Percentiles rank a stretch among this genome's conserved stretches.
Conservation (phyloP, 2,888 invertebrate genomes). For the Scaptomyza polygonia region DNA sequence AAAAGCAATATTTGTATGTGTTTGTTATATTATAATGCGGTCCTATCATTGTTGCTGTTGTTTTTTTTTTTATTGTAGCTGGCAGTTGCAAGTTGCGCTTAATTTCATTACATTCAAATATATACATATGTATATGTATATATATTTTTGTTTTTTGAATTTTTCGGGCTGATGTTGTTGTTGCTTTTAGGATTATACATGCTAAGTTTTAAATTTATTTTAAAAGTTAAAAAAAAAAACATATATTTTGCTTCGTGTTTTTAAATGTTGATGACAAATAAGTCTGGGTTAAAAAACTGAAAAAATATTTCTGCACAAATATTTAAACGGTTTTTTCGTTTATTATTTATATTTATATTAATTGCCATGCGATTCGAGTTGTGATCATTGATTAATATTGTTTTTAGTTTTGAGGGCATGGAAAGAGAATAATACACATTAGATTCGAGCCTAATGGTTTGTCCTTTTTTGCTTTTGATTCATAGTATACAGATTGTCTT, state of each 20-base stretch:
- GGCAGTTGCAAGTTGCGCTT: constrained; percentile 52
- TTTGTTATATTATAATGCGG: constrained; percentile 44
- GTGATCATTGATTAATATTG: constrained; percentile 83
- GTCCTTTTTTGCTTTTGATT: constrained; percentile 11
- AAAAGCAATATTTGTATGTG: constrained; percentile 74
- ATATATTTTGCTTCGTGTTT: constrained; percentile 19
- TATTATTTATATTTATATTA: neutral
- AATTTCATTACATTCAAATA: constrained; percentile 41
- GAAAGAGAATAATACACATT: neutral
- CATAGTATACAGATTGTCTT: constrained; percentile 22
- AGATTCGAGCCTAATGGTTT: constrained; percentile 9
- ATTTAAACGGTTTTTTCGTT: constrained; percentile 5
- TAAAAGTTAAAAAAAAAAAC: constrained; percentile 65
- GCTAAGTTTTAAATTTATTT: constrained; percentile 65
- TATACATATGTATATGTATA: neutral
- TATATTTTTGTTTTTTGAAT: constrained; percentile 27
- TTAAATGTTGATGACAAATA: neutral
- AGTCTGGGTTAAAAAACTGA: constrained; percentile 17
- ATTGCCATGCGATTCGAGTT: constrained; percentile 68
- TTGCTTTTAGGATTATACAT: constrained; percentile 47
- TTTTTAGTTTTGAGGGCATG: neutral
- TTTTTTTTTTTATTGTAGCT: constrained; percentile 37
- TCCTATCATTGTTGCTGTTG: constrained; percentile 14
- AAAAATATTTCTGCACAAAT: constrained; percentile 20
- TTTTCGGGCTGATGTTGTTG: constrained; percentile 25